phyloP scores from a whole-genome alignment of 2,113 vertebrate genomes.

The Saguinus midas region DNA sequence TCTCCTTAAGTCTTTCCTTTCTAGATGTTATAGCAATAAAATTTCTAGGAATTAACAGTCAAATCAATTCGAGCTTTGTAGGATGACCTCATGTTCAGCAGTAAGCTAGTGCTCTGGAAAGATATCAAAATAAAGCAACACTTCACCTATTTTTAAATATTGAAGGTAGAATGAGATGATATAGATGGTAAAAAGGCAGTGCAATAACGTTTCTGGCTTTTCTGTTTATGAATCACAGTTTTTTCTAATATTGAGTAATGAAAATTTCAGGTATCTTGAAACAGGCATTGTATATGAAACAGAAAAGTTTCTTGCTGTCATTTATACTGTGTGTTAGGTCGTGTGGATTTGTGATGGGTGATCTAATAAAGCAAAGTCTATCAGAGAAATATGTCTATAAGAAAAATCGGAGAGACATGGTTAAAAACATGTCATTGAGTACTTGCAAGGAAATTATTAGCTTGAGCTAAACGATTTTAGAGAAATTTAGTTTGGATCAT shows the following conservation, averaged over 20 bases:
- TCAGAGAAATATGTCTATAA: not conserved
- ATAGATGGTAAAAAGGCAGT: not conserved
- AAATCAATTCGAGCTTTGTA: not conserved
- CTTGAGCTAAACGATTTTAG: not conserved
- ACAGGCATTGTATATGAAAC: not conserved
- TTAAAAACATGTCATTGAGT: not conserved
- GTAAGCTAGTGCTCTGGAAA: not conserved
- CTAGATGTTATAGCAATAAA: not conserved
- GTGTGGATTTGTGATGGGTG: not conserved
- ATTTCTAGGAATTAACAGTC: not conserved
- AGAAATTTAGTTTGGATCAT: not conserved
- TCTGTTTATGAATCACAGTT: not conserved
- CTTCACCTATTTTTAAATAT: not conserved
- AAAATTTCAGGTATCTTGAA: not conserved
- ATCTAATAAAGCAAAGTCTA: not conserved
- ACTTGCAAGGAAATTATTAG: not conserved
- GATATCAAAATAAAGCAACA: not conserved
- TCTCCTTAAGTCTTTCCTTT: not conserved
- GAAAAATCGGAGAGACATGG: not conserved
- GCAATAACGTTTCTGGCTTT: not conserved
- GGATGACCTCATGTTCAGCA: not conserved
- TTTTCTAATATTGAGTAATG: not conserved
- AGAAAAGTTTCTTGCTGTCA: not conserved
- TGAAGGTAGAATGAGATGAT: not conserved
- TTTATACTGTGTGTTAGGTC: not conserved